Evolutionary conservation across 2,888 invertebrate species (phyloP).

Genomic region (Hypomecis atomaria): DNA sequence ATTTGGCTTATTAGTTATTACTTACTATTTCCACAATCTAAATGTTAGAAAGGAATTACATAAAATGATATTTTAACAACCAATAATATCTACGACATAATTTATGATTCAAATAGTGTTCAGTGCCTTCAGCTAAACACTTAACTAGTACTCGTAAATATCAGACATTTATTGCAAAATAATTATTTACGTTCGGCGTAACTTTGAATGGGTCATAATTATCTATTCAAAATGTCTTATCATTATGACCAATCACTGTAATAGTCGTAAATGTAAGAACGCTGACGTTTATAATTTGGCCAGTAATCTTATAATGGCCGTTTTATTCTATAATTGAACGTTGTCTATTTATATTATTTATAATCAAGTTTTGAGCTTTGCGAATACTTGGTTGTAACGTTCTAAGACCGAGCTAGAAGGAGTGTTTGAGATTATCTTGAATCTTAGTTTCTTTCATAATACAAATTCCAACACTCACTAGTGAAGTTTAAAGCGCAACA

Average conservation of each 20-base stretch:
- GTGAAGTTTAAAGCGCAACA: too few relatives aligned
- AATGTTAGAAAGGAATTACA: background rate
- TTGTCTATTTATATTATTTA: conserved; percentile 8
- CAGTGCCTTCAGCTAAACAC: background rate
- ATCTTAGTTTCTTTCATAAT: too few relatives aligned
- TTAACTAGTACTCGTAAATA: conserved; percentile 11
- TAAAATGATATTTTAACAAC: background rate
- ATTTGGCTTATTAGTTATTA: too few relatives aligned
- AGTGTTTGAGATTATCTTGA: too few relatives aligned
- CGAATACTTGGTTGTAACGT: conserved; percentile 1
- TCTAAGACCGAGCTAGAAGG: too few relatives aligned
- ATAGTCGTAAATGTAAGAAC: conserved; percentile 28
- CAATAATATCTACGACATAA: background rate
- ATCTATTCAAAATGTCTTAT: conserved; percentile 25
- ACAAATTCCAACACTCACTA: too few relatives aligned
- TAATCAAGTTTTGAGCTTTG: conserved; percentile 17
- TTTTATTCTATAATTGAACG: background rate
- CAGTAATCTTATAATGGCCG: conserved; percentile 1
- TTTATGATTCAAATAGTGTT: background rate
- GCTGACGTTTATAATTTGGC: conserved; percentile 24
- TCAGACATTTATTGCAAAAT: conserved; percentile 15
- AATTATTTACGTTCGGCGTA: conserved; percentile 16
- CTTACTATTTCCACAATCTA: too few relatives aligned
- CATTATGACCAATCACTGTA: conserved; percentile 27
- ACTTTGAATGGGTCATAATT: conserved; percentile 25